phyloP scores from a whole-genome alignment of 2,888 invertebrate species.

The Unio delphinus region DNA sequence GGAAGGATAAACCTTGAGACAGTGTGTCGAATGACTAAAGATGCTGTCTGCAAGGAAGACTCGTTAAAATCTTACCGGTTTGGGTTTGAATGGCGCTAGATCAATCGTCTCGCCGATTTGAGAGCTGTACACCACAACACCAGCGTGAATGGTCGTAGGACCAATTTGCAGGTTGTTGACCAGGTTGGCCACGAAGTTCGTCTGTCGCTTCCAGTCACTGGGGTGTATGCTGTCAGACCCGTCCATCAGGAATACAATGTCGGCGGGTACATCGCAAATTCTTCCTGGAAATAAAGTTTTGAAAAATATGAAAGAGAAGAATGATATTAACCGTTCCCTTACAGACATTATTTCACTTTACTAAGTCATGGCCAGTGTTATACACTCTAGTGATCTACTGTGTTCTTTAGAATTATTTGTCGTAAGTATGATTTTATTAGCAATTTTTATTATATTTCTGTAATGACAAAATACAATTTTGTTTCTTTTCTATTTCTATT shows the following conservation, averaged over 20 bases:
- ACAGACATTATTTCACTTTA: no score
- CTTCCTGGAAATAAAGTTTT: slow-evolving; percentile 26
- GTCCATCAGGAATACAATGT: slow-evolving; percentile 57
- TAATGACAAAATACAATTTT: no score
- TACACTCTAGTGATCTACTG: no score
- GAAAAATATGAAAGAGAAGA: background rate
- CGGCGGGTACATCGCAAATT: slow-evolving; percentile 55
- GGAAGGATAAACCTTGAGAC: no score
- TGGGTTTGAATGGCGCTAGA: slow-evolving; percentile 49
- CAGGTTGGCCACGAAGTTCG: slow-evolving; percentile 53
- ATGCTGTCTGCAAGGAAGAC: no score
- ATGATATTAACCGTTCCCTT: no score
- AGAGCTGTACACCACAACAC: slow-evolving; percentile 48
- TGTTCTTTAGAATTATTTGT: no score
- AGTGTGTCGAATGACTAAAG: no score
- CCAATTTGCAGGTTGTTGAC: slow-evolving; percentile 50
- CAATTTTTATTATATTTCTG: no score
- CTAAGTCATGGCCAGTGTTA: no score
- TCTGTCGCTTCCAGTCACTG: slow-evolving; percentile 48
- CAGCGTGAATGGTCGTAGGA: slow-evolving; percentile 37
- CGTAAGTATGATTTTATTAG: no score
- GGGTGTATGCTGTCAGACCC: slow-evolving; percentile 54
- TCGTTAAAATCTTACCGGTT: slow-evolving; percentile 5
- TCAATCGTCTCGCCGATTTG: slow-evolving; percentile 42
- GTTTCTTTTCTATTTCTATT: no score